Evolutionary conservation across 2,888 invertebrate species (phyloP).

Genomic region (Dolichomitus sp.): DNA sequence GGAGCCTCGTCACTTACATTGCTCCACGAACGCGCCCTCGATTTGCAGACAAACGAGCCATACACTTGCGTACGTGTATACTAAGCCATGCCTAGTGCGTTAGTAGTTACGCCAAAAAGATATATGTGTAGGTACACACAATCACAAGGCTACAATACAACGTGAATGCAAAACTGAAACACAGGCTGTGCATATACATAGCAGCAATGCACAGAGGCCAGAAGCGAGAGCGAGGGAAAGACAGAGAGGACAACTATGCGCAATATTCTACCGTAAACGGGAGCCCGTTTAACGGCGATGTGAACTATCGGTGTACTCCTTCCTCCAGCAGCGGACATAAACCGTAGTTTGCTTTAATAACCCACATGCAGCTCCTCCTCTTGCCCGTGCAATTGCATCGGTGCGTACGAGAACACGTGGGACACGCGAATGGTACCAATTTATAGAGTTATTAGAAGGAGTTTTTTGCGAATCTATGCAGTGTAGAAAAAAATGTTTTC

Average conservation of each 20-base stretch:
- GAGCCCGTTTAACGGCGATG: constrained; percentile 67
- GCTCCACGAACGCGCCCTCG: constrained; percentile 39
- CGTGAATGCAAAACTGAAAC: constrained; percentile 49
- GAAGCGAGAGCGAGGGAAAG: constrained; percentile 28
- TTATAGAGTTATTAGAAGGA: constrained; percentile 1
- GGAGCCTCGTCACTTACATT: constrained; percentile 22
- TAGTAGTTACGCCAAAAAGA: constrained; percentile 4
- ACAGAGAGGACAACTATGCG: constrained; percentile 22
- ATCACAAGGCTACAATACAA: constrained; percentile 36
- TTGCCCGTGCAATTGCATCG: constrained; percentile 7
- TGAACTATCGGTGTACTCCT: constrained; percentile 62
- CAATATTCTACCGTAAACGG: constrained; percentile 52
- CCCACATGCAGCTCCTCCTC: constrained; percentile 67
- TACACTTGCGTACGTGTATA: constrained; percentile 34
- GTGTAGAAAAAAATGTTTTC: not conserved
- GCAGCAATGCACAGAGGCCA: constrained; percentile 14
- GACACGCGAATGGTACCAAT: constrained; percentile 14
- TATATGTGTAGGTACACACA: constrained; percentile 32
- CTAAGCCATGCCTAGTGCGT: not conserved
- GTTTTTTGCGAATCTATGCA: not conserved
- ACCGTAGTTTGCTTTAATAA: constrained; percentile 73
- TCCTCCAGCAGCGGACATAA: constrained; percentile 57
- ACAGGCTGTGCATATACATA: constrained; percentile 36
- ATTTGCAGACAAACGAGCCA: constrained; percentile 49
- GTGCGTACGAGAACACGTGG: constrained; percentile 23